phyloP scores from a whole-genome alignment of 2,113 vertebrate genomes.

The Oncorhynchus gorbuscha region DNA sequence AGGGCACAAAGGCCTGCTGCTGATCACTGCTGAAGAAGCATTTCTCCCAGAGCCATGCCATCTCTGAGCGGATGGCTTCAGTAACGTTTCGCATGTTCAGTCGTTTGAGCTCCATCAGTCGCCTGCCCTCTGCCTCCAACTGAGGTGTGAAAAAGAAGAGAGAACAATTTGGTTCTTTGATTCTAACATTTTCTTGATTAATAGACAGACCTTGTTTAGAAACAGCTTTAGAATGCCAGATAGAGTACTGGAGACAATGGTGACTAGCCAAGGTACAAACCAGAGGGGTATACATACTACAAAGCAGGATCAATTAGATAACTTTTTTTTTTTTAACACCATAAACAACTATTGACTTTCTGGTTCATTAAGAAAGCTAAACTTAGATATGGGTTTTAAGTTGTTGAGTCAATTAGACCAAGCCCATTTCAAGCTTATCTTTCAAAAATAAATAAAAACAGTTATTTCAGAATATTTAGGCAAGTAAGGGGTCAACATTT shows the following conservation, averaged over 20 bases:
- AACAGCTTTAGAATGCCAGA: not conserved
- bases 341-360: too few species aligned
- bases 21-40: slow-evolving; percentile 85
- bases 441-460: too few species aligned
- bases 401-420: too few species aligned
- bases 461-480: too few species aligned
- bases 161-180: not conserved
- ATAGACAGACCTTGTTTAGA: not conserved
- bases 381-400: too few species aligned
- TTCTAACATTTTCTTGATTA: not conserved
- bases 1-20: slow-evolving; percentile 77
- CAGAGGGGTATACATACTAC: too few species aligned
- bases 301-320: too few species aligned
- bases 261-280: too few species aligned
- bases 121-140: slow-evolving; percentile 81
- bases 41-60: slow-evolving; percentile 83
- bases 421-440: too few species aligned
- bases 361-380: too few species aligned
- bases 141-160: slow-evolving; percentile 47
- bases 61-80: slow-evolving; percentile 77
- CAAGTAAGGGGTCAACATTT: too few species aligned
- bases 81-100: slow-evolving; percentile 80
- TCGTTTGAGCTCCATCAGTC: slow-evolving; percentile 82
- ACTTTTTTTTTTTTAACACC: too few species aligned
- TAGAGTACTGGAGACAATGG: not conserved